phyloP scores from a whole-genome alignment of 1,140 invertebrate species.

The Brachionus calyciflorus region DNA sequence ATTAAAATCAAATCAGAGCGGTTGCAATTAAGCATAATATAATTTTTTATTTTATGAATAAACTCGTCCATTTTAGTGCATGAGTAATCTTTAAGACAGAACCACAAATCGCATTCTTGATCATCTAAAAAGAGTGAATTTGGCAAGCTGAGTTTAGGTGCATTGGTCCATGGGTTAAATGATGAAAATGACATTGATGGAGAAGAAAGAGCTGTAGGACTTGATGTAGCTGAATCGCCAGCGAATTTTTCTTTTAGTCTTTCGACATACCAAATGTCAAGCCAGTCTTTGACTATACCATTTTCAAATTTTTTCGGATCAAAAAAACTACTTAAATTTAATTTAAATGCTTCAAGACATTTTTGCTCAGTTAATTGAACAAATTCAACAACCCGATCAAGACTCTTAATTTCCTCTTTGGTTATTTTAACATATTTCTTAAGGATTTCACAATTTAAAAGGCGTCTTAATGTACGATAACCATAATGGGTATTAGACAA shows the following conservation, averaged over 20 bases:
- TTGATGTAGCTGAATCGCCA: background rate
- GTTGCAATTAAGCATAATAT: conserved; percentile 15
- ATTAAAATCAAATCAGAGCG: conserved; percentile 14
- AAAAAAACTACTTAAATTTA: conserved; percentile 41
- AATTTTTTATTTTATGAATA: conserved; percentile 26
- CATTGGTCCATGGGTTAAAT: conserved; percentile 7
- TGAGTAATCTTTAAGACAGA: conserved; percentile 37
- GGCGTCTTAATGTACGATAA: conserved; percentile 34
- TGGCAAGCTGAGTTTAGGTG: background rate
- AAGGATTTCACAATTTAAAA: conserved; percentile 40
- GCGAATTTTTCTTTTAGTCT: conserved; percentile 42
- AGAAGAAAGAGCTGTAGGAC: background rate
- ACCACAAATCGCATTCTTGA: conserved; percentile 41
- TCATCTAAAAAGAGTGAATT: conserved; percentile 15
- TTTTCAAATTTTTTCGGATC: conserved; percentile 40
- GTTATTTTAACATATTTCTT: conserved; percentile 43
- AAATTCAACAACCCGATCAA: conserved; percentile 43
- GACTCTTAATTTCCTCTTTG: conserved; percentile 29
- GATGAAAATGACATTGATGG: conserved; percentile 26
- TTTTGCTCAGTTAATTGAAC: conserved; percentile 33
- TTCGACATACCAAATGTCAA: conserved; percentile 45
- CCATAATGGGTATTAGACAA: conserved; percentile 42
- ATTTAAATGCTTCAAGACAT: conserved; percentile 32
- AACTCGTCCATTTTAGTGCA: conserved; percentile 35
- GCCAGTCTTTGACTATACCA: conserved; percentile 43